Evolutionary conservation across 2,797 vertebrate genomes (phyloP), one percentile per base, ranked within the genome.

Genomic region (Champsocephalus esox): DNA sequence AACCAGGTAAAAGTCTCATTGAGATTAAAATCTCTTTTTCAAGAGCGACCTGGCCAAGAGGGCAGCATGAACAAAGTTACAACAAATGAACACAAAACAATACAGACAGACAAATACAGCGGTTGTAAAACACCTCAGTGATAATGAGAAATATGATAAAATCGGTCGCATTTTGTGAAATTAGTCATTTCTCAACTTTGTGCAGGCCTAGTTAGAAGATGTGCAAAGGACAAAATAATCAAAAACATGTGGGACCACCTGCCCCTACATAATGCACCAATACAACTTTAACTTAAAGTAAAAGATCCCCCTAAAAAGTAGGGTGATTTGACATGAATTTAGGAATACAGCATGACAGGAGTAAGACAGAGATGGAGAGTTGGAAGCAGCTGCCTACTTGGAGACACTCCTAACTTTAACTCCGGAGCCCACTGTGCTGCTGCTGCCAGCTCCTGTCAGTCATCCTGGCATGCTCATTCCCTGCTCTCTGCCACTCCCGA

Each of bases 381-480:
- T 76, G 46, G 81, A 88, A 89, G 80, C 88, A 87, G 88, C 66
- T 87, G 90, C 88, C 87, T 79, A 16, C 81, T 59, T 59, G 69
- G 80, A 84, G 84, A 91, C 89, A 87, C 78, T 84, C 70, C 82
- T 82, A 90, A 90, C 88, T 90, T 92, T 87, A 89, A 88, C 88
- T 87, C 75, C 19, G 79, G 54, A 88, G 66, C 91, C 86, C 75
- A 89, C 90, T 92, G 90, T 89, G 92, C 91, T 83, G 91, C 82
- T 89, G 80, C 87, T 90, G 83, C 87, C 89, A 84, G 81, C 70
- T 34, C 79, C 89, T 91, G 92, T 91, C 91, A 91, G 85, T 93
- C 90, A 92, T 88, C 84, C 58, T 90, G 88, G 88, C 87, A 86
- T 84, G 61, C 87, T 89, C 87, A 88, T 91, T 89, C 92, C 86